Evolutionary conservation across 2,797 vertebrate species (phyloP), one percentile per base, ranked within the genome.

Genomic region (Apogon talboti): DNA sequence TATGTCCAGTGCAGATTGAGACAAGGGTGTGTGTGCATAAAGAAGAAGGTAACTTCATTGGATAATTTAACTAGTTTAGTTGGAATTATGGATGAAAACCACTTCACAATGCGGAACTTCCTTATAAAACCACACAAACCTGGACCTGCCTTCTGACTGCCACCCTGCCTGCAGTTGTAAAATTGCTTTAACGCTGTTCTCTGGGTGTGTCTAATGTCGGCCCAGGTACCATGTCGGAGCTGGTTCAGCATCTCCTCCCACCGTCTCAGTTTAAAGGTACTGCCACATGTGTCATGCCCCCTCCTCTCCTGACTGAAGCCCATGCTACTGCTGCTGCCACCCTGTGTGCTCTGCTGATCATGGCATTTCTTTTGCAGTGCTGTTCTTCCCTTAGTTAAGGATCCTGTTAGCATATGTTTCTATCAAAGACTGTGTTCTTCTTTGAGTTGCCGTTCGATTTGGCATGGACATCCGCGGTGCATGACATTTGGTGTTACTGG

Each of bases 211-310:
- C 74, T 91, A 84, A 68, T 74, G 62, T 72, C 51, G 83, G 57
- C 65, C 81, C 93, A 94, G 94, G 94, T 93, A 94, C 93, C 91
- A 94, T 94, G 94, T 91, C 76, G 90, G 93, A 94, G 88, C 94
- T 95, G 79, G 93, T 95, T 88, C 93, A 95, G 82, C 92, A 94
- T 79, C 93, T 95, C 89, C 93, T 95, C 83, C 94, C 94, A 82
- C 92, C 92, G 71, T 95, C 93, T 81, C 94, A 94, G 80, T 95
- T 95, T 83, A 94, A 94, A 94, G 94, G 94, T 94, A 95, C 90
- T 78, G 63, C 82, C 65, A 38, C 16, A 66, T 73, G 73, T 49
- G 8, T 40, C 14, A 4, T 78, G 2, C 81, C 68, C 66, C 66
- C 10, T 55, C 52, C 40, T 67, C 16, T 72, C 38, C 50, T 35